Evolutionary conservation across 2,797 vertebrate genomes (phyloP), one percentile per base, ranked within the genome.

Genomic region (Lepus townsendii): DNA sequence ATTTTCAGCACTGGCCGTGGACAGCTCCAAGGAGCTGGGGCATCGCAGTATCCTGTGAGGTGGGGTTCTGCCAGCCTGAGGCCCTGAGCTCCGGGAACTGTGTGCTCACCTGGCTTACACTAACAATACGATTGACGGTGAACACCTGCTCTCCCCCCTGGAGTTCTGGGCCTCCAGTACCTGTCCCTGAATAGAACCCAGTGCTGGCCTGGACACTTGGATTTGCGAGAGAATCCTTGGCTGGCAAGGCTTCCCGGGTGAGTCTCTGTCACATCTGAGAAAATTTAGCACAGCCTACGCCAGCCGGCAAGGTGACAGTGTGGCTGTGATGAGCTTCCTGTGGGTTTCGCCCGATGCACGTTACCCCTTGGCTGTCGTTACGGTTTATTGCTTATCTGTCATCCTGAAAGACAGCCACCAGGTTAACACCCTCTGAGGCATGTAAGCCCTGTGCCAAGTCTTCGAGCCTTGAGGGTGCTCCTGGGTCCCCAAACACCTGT

Each of bases 51-150:
- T 11, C 66, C 13, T 8, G 24, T 8, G 0, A 1, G 14, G 6
- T 13, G 7, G 12, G 13, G 52, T 83, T 66, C n/a, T 38, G 12
- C 16, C 27, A 60, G 35, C 38, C 65, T 0, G 3, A 14, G 30
- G 20, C 50, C 4, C 17, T 27, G 16, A 5, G 8, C 16, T 1
- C 0, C 0, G 1, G 5, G 24, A 30, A 1, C 22, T 32, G 10
- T 50, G n/a, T 30, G 35, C 24, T 19, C 14, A 38, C 5, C 12
- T 9, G 12, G 11, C 83, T 57, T 42, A 14, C 1, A 5, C 16
- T 1, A 9, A 42, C 8, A 2, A 3, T 4, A 14, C 4, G 30
- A 24, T 2, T 38, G 38, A 38, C 3, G 38, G 5, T 38, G 38
- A 38, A 38, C 38, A 38, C 38, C 38, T 38, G 38, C 38, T 38